These are phyloP conservation scores for Deroplatys truncata DNA, from an alignment of 2,888 invertebrate genomes.

Conservation along the genomic window DNA sequence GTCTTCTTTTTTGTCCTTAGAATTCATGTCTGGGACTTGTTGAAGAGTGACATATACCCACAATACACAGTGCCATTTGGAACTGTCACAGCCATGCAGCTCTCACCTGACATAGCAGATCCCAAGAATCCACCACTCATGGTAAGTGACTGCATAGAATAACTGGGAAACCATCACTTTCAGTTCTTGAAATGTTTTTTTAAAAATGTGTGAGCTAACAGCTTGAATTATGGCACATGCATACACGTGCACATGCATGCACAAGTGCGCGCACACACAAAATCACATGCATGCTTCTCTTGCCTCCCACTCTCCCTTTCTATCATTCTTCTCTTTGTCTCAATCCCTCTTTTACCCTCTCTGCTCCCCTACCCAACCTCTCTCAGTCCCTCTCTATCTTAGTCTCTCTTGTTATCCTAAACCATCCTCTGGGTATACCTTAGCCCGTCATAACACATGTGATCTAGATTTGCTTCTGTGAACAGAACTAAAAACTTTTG, in stretches of 20 bases:
- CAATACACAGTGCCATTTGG: constrained; percentile 46
- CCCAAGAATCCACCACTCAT: constrained; percentile 44
- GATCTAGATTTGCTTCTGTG: too few species aligned
- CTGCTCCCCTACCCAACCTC: neutral
- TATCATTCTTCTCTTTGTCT: neutral
- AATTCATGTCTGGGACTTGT: constrained; percentile 53
- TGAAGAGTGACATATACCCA: constrained; percentile 49
- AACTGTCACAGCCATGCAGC: constrained; percentile 44
- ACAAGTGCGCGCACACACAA: too few species aligned
- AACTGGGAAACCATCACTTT: neutral
- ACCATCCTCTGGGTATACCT: too few species aligned
- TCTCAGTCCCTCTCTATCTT: too few species aligned
- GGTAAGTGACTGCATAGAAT: constrained; percentile 40
- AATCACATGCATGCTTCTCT: too few species aligned
- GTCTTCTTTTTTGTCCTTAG: constrained; percentile 36
- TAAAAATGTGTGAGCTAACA: too few species aligned
- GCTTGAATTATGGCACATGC: too few species aligned
- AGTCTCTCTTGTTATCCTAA: too few species aligned
- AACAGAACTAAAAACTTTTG: too few species aligned
- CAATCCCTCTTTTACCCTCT: neutral
- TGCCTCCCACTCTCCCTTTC: neutral
- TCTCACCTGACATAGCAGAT: constrained; percentile 43
- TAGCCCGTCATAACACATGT: too few species aligned
- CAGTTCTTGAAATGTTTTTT: too few species aligned
- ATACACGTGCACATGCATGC: too few species aligned